A percentile compares a stretch with the other conserved stretches of the same genome.
Conservation (phyloP, 2,113 vertebrate genomes). For the Bubo bubo region DNA sequence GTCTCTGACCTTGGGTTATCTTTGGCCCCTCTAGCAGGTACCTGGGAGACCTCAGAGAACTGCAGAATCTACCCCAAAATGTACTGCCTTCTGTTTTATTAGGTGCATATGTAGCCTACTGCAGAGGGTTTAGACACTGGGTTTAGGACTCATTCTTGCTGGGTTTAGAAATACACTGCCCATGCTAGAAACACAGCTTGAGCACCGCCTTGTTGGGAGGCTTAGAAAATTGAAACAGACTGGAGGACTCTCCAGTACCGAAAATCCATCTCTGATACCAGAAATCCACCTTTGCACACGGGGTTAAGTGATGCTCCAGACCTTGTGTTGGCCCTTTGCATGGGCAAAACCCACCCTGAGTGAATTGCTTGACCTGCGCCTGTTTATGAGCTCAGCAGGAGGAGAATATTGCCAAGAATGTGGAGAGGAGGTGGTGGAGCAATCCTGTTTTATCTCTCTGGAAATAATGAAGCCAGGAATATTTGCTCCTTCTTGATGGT, state of each 20-base stretch:
- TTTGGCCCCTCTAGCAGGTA: background rate
- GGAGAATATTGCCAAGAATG: background rate
- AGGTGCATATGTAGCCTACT: accelerated
- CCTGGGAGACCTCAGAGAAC: background rate
- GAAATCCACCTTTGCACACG: background rate
- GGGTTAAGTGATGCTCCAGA: background rate
- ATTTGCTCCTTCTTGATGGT: background rate
- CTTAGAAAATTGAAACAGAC: background rate
- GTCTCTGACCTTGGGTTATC: background rate
- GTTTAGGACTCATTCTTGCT: background rate
- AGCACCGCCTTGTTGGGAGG: background rate
- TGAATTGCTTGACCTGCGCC: accelerated
- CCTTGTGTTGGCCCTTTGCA: background rate
- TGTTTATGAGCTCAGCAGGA: background rate
- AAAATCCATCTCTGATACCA: background rate
- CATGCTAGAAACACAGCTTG: too few relatives aligned
- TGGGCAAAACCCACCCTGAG: background rate
- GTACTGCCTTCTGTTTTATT: background rate
- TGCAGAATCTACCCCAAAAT: background rate
- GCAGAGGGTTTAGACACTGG: background rate
- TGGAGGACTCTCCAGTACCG: background rate
- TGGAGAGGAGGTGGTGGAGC: background rate
- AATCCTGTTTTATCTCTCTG: background rate
- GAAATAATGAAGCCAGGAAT: background rate
- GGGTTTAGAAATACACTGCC: background rate